A percentile compares a stretch with the other conserved stretches of the same genome.
Conservation (phyloP, 1,140 invertebrate genomes). For the Diuraphis noxia region DNA sequence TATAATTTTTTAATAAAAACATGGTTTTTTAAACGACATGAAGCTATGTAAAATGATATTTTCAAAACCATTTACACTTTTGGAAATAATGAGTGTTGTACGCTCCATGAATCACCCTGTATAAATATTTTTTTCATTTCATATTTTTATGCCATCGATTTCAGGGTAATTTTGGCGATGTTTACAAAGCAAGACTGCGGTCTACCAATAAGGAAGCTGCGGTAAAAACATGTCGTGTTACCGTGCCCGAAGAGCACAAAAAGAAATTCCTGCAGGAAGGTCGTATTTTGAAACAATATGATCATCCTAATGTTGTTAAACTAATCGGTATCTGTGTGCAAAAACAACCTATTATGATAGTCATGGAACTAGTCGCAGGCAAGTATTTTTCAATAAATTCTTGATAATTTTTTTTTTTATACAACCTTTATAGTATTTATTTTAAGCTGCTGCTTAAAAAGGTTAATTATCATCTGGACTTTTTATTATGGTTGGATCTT, state of each 20-base stretch:
- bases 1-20: too few relatives aligned
- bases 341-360: slow-evolving; percentile 98
- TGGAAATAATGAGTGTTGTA: too few relatives aligned
- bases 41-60: too few relatives aligned
- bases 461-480: neutral
- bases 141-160: slow-evolving; percentile 50
- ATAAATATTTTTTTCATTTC: neutral
- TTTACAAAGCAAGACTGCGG: slow-evolving; percentile 87
- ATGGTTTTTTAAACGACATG: too few relatives aligned
- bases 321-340: slow-evolving; percentile 98
- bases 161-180: slow-evolving; percentile 96
- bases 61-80: too few relatives aligned
- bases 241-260: slow-evolving; percentile 92
- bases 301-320: slow-evolving; percentile 94
- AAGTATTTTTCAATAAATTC: slow-evolving; percentile 53
- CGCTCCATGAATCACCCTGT: too few relatives aligned
- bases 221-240: slow-evolving; percentile 93
- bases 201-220: slow-evolving; percentile 84
- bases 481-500: neutral
- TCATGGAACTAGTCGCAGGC: slow-evolving; percentile 97
- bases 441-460: neutral
- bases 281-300: slow-evolving; percentile 92
- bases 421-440: neutral
- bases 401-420: neutral
- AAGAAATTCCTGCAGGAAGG: slow-evolving; percentile 95